Conservation (phyloP, 64 coral and sea anemone species). For the Catalaphyllia jardinei region DNA sequence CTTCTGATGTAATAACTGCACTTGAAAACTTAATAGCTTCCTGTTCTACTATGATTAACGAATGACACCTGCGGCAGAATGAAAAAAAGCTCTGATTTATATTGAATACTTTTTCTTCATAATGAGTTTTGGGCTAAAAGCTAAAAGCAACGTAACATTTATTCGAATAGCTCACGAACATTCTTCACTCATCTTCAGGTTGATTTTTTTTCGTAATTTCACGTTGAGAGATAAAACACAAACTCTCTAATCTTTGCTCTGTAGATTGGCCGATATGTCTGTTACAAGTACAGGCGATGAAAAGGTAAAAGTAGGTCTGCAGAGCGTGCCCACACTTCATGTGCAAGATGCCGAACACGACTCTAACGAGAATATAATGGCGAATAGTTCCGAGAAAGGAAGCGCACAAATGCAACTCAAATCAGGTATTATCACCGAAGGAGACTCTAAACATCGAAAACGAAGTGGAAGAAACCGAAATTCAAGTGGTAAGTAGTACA, state of each 20-base stretch:
- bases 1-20: not conserved
- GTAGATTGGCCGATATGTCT: not conserved
- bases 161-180: not conserved
- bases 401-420: not conserved
- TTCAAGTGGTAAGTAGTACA: slow-evolving; percentile 12
- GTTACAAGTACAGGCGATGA: not conserved
- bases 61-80: not conserved
- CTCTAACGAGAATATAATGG: not conserved
- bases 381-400: not conserved
- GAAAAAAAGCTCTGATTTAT: not conserved
- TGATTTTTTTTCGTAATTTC: not conserved
- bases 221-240: not conserved
- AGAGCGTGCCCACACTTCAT: not conserved
- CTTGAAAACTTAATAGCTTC: not conserved
- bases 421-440: slow-evolving; percentile 30
- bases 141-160: not conserved
- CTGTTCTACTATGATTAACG: not conserved
- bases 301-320: not conserved
- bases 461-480: not conserved
- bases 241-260: too few relatives aligned
- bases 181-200: not conserved
- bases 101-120: not conserved
- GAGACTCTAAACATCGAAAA: not conserved
- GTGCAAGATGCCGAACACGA: not conserved
- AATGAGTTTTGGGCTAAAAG: not conserved